These are phyloP conservation scores for Nothoprocta perdicaria DNA, from an alignment of 2,113 vertebrate genomes.

Conservation along the genomic window DNA sequence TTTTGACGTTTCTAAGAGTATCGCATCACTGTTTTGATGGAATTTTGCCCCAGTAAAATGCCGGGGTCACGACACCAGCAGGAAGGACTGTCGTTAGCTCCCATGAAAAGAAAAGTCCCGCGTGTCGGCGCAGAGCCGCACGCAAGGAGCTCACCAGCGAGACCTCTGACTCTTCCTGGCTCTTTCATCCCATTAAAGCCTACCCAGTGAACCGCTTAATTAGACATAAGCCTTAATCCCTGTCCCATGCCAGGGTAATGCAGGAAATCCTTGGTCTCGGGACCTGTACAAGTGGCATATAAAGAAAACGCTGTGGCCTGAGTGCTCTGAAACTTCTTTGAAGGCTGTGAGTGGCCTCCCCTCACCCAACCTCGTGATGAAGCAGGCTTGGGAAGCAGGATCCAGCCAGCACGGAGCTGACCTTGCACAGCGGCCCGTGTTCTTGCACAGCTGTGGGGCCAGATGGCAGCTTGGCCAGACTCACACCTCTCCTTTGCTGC, in stretches of 20 bases:
- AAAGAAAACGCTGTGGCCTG: not conserved
- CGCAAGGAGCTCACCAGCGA: not conserved
- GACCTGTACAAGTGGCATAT: not conserved
- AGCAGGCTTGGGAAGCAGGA: not conserved
- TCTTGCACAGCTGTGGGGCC: not conserved
- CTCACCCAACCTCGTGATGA: rapidly evolving
- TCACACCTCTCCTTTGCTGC: not conserved
- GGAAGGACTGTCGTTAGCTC: not conserved
- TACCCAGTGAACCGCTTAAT: conserved; percentile 7
- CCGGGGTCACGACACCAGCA: not conserved
- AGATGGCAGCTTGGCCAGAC: conserved; percentile 28
- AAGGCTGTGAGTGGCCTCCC: rapidly evolving
- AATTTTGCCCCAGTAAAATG: not conserved
- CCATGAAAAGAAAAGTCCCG: not conserved
- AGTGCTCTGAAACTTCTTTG: not conserved
- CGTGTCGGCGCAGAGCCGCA: not conserved
- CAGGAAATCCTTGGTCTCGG: not conserved
- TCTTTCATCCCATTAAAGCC: conserved; percentile 40
- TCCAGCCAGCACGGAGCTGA: not conserved
- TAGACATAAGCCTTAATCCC: conserved; percentile 35
- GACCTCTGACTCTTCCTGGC: not conserved
- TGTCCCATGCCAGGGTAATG: not conserved
- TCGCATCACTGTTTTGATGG: not conserved
- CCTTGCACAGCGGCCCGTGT: not conserved
- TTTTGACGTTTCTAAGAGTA: not conserved